A percentile compares a stretch with the other conserved stretches of the same genome.
phyloP scores from a whole-genome alignment of 2,797 vertebrate species.

The Pantherophis alleghaniensis region DNA sequence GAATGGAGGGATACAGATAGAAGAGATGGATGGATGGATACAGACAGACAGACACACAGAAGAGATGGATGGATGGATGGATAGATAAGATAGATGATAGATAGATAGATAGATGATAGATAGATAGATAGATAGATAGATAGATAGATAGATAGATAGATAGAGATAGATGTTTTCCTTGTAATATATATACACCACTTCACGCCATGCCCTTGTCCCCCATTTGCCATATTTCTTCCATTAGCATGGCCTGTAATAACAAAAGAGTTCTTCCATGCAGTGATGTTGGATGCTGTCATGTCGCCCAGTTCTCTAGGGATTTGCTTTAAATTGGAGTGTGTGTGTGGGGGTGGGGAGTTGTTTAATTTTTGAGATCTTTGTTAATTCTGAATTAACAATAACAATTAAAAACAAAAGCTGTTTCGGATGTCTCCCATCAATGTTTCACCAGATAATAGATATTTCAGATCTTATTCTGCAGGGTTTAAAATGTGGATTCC shows the following conservation, averaged over 20 bases:
- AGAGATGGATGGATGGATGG: background rate
- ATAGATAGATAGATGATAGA: accelerated
- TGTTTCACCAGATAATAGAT: background rate
- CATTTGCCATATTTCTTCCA: background rate
- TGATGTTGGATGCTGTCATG: background rate
- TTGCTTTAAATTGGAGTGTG: background rate
- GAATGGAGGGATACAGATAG: too few relatives aligned
- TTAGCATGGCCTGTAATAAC: background rate
- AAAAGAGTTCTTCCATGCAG: background rate
- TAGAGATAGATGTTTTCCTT: background rate
- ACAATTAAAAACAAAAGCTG: background rate
- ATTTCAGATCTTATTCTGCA: background rate
- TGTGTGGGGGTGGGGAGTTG: too few relatives aligned
- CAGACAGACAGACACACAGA: too few relatives aligned
- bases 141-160: background rate
- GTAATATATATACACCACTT: background rate
- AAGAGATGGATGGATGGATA: too few relatives aligned
- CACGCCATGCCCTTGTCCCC: background rate
- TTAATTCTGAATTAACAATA: background rate
- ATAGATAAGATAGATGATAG: too few relatives aligned
- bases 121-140: too few relatives aligned
- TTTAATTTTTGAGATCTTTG: background rate
- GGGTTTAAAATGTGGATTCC: background rate
- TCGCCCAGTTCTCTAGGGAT: background rate
- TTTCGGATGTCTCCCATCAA: background rate